A percentile compares a stretch with the other conserved stretches of the same genome.
These are phyloP conservation scores for Drosophila punjabiensis DNA, from an alignment of 1,140 invertebrate genomes.

Conservation along the genomic window DNA sequence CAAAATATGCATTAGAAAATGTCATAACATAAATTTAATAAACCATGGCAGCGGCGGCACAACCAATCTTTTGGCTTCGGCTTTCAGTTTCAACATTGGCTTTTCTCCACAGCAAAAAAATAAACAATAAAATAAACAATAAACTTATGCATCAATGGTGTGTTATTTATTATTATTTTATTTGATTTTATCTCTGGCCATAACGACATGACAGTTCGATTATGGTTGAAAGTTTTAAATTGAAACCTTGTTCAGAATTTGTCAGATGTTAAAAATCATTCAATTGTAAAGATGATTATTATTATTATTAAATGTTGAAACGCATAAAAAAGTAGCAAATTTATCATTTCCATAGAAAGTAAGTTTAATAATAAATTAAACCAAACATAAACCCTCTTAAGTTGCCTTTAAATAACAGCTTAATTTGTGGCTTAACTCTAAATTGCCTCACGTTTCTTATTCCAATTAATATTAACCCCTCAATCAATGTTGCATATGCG, in stretches of 20 bases:
- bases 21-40: slow-evolving; percentile 82
- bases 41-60: slow-evolving; percentile 62
- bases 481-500: slow-evolving; percentile 4
- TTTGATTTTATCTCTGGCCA: slow-evolving; percentile 3
- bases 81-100: slow-evolving; percentile 22
- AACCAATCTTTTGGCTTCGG: slow-evolving; percentile 57
- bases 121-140: background rate
- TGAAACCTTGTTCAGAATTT: background rate
- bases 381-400: background rate
- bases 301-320: background rate
- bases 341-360: background rate
- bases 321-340: too few relatives aligned
- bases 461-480: background rate
- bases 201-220: background rate
- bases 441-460: background rate
- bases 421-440: background rate
- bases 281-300: background rate
- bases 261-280: slow-evolving; percentile 9
- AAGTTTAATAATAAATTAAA: background rate
- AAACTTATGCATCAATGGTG: background rate
- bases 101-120: slow-evolving; percentile 12
- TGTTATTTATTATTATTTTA: background rate
- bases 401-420: background rate
- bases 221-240: too few relatives aligned
- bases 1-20: slow-evolving; percentile 82